Base-by-base conservation (phyloP, 2,888 invertebrate genomes). In the Myopa testacea region DNA sequence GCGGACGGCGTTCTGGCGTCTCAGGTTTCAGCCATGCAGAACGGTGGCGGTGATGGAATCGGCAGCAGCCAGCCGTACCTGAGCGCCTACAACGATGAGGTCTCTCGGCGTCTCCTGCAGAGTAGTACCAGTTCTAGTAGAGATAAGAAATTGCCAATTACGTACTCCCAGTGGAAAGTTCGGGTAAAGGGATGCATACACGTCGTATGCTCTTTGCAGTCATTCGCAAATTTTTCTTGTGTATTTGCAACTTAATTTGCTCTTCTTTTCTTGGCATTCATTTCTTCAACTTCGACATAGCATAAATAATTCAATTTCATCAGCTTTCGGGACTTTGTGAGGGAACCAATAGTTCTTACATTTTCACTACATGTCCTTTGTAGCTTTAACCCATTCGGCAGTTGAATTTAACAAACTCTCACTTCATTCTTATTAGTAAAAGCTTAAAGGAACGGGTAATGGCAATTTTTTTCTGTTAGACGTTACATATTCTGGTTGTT, bases 151-250 rank as follows among this genome's bases (percentile, higher is more conserved):
- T 91, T 90, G 90, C 91, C 90, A 88, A 90, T 90, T 89, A 91
- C 91, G 85, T 92, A 92, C 90, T 90, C 90, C 89, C 91, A 92
- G 90, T 92, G 92, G 92, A 91, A 91, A 90, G 90, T 90, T 90
- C 91, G 91, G 92, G 92, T 92, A 92, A 88, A 87, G 83, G 58
- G 67, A 86, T 81, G 65, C 63, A 70, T 62, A 26, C 26, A 26
- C 26, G 26, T 26, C 26, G 26, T 19, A 5, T 34, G 63, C 14
- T 4, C 55, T 19, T 68, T 67, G 7, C 72, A 50, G 8, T 75
- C 69, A 12, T 60, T 26, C 67, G 19, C 19, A 74, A 69, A 45
- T 60, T 81, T 86, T 84, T 74, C 84, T 78, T 68, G 6, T 12
- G 6, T 12, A 71, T 71, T 38, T 37, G 70, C 58, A 34, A 34